Evolutionary conservation across 2,797 vertebrate species (phyloP), one percentile per base, ranked within the genome.

Genomic region (Enteromius paludinosus): DNA sequence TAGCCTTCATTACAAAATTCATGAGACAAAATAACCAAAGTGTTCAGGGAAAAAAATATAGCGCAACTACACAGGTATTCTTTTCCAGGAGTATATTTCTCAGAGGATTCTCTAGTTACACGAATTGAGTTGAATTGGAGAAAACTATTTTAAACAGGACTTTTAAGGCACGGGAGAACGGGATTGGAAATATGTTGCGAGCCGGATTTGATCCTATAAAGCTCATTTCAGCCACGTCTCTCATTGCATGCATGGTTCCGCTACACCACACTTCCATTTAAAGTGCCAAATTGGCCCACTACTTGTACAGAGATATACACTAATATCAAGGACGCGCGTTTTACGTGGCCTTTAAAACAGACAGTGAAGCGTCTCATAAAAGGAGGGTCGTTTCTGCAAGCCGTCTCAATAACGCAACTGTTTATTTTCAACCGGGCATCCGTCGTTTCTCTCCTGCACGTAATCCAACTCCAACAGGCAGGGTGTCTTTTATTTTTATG

Each of bases 401-500:
- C 77, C 52, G 28, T 28, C 47, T 54, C 54, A 59, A 81, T 25
- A 64, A 17, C 5, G 28, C 25, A 11, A 69, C 72, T 35, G 62
- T 68, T 81, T 64, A 64, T 81, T 64, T 64, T 81, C 56, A 81
- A 25, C 30, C 9, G 17, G 10, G 5, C 69, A 73, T 64, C 69
- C 3, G 18, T 73, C 30, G 10, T 64, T 81, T 81, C 28, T 81
- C 30, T 47, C 43, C 56, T 35, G 56, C 0, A 18, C 33, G 72
- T 76, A 79, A 84, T 74, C 33, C 45, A 56, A 47, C 68, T 54
- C 54, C 59, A 35, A 33, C 59, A 25, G 61, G 18, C 35, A 25
- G 47, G 77, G 45, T 15, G 35, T n/a, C 12, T 76, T 83, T 76
- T 41, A 73, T 61, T 83, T 82, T 83, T 59, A 69, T 17, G 52